Evolutionary conservation across 2,888 invertebrate genomes (phyloP), one percentile per base, ranked within the genome.

Genomic region (Rhodophaea formosa): DNA sequence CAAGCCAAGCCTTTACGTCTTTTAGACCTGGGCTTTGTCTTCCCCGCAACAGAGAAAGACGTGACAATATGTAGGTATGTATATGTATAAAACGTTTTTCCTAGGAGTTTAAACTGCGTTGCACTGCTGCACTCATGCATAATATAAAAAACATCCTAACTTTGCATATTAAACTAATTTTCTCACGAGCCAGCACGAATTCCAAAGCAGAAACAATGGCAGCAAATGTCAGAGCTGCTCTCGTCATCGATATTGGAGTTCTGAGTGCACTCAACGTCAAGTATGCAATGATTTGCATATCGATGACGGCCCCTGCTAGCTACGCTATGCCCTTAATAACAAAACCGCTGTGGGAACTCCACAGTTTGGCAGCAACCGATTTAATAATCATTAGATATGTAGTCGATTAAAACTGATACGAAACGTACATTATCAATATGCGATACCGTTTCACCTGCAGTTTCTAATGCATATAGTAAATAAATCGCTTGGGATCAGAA

Each of bases 281-380:
- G 70, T 69, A 73, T 66, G 66, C 72, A 75, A 76, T 77, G 82
- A 84, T 90, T 90, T 90, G 89, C 89, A 90, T 90, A 90, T 87
- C 89, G 86, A 78, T 87, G 77, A 75, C 79, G 72, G 69, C 49
- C 30, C 56, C 29, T 45, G 8, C 54, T 45, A 10, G 32, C 7
- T 17, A 12, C 10, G n/a, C 15, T 17, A 14, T 46, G 45, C 14
- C 32, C 30, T 55, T 45, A 10, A 46, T 45, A 45, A 44, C 44
- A 12, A 32, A 17, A 46, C 17, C 32, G 35, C 45, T 45, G 53
- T 62, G 57, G 61, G 61, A 61, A 56, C n/a, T 55, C 53, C 51
- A 56, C 52, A 43, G 57, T 47, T 39, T 47, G 7, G 12, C 3
- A 16, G 56, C 23, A n/a, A 53, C 45, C 57, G 53, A 54, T 58